Evolutionary conservation across 2,888 invertebrate species (phyloP), one percentile per base, ranked within the genome.

Genomic region (Cremastobaeus sp.): DNA sequence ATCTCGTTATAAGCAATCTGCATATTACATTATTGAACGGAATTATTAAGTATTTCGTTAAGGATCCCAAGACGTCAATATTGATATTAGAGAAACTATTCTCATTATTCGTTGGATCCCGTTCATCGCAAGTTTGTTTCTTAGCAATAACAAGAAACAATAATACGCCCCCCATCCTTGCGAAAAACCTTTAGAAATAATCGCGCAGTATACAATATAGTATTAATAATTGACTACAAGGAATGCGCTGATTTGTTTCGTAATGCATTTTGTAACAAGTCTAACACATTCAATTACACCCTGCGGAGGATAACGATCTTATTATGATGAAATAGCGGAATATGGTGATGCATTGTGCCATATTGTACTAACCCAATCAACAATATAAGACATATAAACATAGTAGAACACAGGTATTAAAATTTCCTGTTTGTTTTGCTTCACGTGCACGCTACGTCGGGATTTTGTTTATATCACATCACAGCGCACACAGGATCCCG

Each of bases 341-440:
- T 32, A 66, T n/a, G 28, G 32, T 47, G 21, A 65, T 65, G 47
- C 35, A 65, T 64, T 52, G 54, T 45, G 32, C 18, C 54, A 21
- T 25, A 64, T 54, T 64, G 52, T 54, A 30, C 35, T 35, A 55
- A 65, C 54, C 65, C 55, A 65, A 55, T 65, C 65, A 50, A 50
- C 57, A 50, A 66, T 57, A 28, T 66, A 66, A 66, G 50, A 57
- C 35, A 25, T 66, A 57, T 48, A 66, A 52, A 66, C 55, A 54
- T 48, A 66, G 55, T 39, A 47, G 18, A 52, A 65, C 35, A 37
- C 30, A 30, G 20, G 65, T 47, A 65, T 65, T 55, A 55, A 47
- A 65, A 65, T 47, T 55, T 65, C 54, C 55, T 55, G 65, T 65
- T 47, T 47, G 47, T 17, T 11, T 45, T 45, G 55, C 52, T 64